Evolutionary conservation across 2,888 invertebrate genomes (phyloP).

Genomic region (Sinotaia quadrata): DNA sequence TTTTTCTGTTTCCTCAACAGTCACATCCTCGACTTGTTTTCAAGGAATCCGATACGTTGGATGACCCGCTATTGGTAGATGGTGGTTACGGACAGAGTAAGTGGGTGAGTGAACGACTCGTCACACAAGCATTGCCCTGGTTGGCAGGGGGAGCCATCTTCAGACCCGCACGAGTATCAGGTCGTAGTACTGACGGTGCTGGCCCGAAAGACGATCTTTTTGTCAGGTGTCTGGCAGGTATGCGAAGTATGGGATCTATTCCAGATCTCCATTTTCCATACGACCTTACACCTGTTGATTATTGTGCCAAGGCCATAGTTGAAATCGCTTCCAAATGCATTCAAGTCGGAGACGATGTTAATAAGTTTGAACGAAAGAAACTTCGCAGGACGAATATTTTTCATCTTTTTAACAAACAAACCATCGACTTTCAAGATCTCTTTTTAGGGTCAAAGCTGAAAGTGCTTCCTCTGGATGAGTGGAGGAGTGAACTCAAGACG

Average conservation of each 20-base stretch:
- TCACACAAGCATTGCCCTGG: slow-evolving; percentile 48
- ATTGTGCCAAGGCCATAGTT: slow-evolving; percentile 49
- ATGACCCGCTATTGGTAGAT: slow-evolving; percentile 45
- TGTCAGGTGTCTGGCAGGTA: slow-evolving; percentile 45
- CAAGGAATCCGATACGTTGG: slow-evolving; percentile 45
- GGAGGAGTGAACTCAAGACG: slow-evolving; percentile 42
- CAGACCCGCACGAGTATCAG: slow-evolving; percentile 51
- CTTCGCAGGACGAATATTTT: slow-evolving; percentile 37
- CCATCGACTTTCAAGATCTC: slow-evolving; percentile 47
- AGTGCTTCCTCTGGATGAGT: slow-evolving; percentile 41
- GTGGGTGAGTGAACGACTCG: slow-evolving; percentile 54
- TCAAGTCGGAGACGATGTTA: background rate
- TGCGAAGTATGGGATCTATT: slow-evolving; percentile 45
- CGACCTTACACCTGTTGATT: slow-evolving; percentile 56
- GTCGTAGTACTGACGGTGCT: slow-evolving; percentile 44
- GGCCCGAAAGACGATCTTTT: slow-evolving; percentile 53
- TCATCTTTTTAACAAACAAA: slow-evolving; percentile 50
- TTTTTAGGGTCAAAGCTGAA: slow-evolving; percentile 45
- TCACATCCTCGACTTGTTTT: slow-evolving; percentile 23
- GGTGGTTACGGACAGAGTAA: slow-evolving; percentile 57
- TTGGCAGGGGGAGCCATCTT: slow-evolving; percentile 56
- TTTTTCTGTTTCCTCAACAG: slow-evolving; percentile 49
- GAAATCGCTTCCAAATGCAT: slow-evolving; percentile 43
- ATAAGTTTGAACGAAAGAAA: background rate
- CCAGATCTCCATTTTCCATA: slow-evolving; percentile 55